Conservation (phyloP, 2,113 vertebrate genomes). For the Glaucomys volans region DNA sequence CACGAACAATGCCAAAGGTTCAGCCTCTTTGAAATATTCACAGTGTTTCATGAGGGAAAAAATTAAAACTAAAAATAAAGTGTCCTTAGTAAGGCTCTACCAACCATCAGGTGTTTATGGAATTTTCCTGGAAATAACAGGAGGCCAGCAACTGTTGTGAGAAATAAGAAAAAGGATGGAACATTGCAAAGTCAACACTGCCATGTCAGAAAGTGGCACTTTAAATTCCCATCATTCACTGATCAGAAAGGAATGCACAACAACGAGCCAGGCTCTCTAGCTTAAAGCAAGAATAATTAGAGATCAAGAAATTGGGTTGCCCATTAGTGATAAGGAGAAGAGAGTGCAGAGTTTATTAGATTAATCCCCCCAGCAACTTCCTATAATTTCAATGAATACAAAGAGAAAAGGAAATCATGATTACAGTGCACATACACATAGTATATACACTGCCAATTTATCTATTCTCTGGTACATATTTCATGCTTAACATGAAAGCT, state of each 20-base stretch:
- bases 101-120: constrained; percentile 69
- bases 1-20: constrained; percentile 62
- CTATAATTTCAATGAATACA: constrained; percentile 7
- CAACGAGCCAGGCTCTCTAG: constrained; percentile 63
- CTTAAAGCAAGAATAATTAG: constrained; percentile 72
- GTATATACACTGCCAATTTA: neutral
- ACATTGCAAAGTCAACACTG: constrained; percentile 71
- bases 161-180: constrained; percentile 60
- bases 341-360: constrained; percentile 26
- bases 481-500: constrained; percentile 4
- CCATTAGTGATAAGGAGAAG: constrained; percentile 18
- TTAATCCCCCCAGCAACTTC: constrained; percentile 40
- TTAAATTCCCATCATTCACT: constrained; percentile 73
- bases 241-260: constrained; percentile 61
- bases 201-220: constrained; percentile 74
- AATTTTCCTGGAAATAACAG: constrained; percentile 71
- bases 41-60: constrained; percentile 79
- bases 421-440: neutral
- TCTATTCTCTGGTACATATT: constrained; percentile 38
- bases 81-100: constrained; percentile 77
- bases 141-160: constrained; percentile 63
- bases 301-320: constrained; percentile 70
- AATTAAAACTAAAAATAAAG: constrained; percentile 73
- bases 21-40: constrained; percentile 81
- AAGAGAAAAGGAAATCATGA: neutral